These are phyloP conservation scores for Poeciliopsis infans DNA, from an alignment of 2,797 vertebrate species.

Conservation along the genomic window DNA sequence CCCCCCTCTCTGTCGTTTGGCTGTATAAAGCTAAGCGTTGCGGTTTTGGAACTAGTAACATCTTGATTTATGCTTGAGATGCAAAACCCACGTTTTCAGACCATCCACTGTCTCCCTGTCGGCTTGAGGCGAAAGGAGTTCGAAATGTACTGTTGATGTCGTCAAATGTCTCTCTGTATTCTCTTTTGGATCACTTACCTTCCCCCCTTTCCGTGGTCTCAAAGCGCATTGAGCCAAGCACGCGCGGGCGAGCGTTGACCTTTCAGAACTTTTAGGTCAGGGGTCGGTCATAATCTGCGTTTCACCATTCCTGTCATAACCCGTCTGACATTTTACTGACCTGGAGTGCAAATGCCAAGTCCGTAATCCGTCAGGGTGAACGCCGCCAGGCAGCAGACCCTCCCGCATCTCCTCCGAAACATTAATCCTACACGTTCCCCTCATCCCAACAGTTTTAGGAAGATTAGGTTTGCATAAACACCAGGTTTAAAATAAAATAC, in stretches of 20 bases:
- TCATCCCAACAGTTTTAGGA: conserved; percentile 35
- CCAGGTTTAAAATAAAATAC: conserved; percentile 33
- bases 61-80: not conserved
- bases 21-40: not conserved
- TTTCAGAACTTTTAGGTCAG: conserved; percentile 74
- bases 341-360: conserved; percentile 82
- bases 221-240: conserved; percentile 54
- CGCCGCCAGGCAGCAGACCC: conserved; percentile 31
- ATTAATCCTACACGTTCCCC: conserved; percentile 29
- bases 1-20: not conserved
- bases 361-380: conserved; percentile 66
- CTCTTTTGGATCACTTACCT: conserved; percentile 30
- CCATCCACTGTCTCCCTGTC: not conserved
- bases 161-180: conserved; percentile 26
- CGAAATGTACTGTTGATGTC: conserved; percentile 23
- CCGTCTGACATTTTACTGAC: conserved; percentile 78
- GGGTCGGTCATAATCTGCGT: conserved; percentile 77
- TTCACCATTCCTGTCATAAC: conserved; percentile 82
- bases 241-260: conserved; percentile 63
- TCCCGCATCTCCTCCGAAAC: conserved; percentile 21
- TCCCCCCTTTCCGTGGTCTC: conserved; percentile 42
- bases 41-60: not conserved
- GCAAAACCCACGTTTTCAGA: not conserved
- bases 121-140: not conserved
- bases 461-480: conserved; percentile 47